phyloP scores from a whole-genome alignment of 2,113 vertebrate genomes.

The Theristicus caerulescens region DNA sequence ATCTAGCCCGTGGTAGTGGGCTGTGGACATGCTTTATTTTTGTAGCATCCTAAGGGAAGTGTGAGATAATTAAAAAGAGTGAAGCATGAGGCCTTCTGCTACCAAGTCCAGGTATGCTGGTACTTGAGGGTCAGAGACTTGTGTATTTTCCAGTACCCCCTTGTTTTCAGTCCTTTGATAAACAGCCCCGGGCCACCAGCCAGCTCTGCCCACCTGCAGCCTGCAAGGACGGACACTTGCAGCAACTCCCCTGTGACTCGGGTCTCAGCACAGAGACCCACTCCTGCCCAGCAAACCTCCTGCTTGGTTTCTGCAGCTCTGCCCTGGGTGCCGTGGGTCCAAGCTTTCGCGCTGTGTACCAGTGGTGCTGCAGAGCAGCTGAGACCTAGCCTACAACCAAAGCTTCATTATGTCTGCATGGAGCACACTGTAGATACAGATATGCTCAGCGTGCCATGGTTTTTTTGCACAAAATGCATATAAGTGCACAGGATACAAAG shows the following conservation, averaged over 20 bases:
- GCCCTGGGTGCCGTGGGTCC: not conserved
- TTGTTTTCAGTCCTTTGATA: not conserved
- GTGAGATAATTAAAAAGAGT: not conserved
- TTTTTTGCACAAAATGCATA: no score
- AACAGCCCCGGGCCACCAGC: not conserved
- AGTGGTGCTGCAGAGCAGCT: not conserved
- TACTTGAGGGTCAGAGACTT: not conserved
- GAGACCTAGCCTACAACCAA: not conserved
- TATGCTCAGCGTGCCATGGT: no score
- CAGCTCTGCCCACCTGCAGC: not conserved
- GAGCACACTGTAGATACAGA: no score
- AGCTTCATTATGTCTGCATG: not conserved
- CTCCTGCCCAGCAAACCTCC: not conserved
- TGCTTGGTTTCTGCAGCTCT: not conserved
- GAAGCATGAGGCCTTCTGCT: not conserved
- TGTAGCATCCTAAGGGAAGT: not conserved
- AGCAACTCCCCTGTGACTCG: not conserved
- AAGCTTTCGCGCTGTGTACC: not conserved
- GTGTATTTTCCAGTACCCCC: not conserved
- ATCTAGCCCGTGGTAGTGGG: not conserved
- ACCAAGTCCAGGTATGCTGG: not conserved
- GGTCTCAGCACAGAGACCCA: not conserved
- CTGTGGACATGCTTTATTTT: not conserved
- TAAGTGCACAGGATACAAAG: not conserved
- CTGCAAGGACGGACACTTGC: fast-evolving